These are phyloP conservation scores for Metridium senile DNA, from an alignment of 92 coral and sea anemone genomes.

Conservation along the genomic window DNA sequence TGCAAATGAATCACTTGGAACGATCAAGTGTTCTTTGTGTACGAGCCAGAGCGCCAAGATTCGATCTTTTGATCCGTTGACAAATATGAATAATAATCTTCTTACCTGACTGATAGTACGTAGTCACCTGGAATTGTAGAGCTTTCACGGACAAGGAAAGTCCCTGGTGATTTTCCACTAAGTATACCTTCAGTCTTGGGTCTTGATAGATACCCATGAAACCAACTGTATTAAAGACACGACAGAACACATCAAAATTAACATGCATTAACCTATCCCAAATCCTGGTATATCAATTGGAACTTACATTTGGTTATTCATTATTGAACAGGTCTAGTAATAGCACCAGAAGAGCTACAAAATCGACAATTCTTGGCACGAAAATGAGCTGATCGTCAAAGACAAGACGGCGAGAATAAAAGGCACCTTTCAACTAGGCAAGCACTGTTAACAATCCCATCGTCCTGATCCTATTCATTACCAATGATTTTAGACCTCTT, in stretches of 20 bases:
- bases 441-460: too few species aligned
- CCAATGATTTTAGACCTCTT: neutral
- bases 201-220: conserved; percentile 76
- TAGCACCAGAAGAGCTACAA: neutral
- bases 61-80: neutral
- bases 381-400: neutral
- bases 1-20: neutral
- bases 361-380: neutral
- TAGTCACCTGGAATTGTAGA: conserved; percentile 84
- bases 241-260: neutral
- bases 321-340: neutral
- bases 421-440: too few species aligned
- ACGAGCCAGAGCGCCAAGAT: neutral
- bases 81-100: neutral
- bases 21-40: conserved; percentile 1
- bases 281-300: neutral
- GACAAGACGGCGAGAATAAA: neutral
- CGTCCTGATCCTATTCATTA: neutral
- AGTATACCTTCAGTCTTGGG: conserved; percentile 66
- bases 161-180: conserved; percentile 82
- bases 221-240: conserved; percentile 69
- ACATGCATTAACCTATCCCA: neutral
- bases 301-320: conserved; percentile 13
- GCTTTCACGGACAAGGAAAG: conserved; percentile 92
- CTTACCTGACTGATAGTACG: conserved; percentile 95